Conservation (phyloP, 2,888 invertebrate species). For the Ischnura elegans region DNA sequence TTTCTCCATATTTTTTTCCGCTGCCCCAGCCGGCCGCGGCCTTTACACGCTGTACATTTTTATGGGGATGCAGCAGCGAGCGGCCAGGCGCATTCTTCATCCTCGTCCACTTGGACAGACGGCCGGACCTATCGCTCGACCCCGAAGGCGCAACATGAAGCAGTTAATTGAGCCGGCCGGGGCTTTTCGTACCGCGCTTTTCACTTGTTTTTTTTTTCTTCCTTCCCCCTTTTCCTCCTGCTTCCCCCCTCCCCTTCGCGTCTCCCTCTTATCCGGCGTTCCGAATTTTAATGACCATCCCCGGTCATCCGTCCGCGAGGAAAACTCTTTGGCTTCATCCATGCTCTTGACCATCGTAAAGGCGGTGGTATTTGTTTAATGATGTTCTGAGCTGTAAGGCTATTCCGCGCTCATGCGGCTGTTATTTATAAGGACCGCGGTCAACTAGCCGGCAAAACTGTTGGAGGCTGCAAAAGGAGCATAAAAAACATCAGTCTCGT, state of each 20-base stretch:
- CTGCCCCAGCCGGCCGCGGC: not conserved
- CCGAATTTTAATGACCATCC: conserved; percentile 2
- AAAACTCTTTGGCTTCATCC: not conserved
- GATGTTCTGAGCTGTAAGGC: not conserved
- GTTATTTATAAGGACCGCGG: not conserved
- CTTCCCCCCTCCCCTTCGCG: not conserved
- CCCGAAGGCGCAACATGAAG: not conserved
- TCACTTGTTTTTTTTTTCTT: no score
- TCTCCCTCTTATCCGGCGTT: not conserved
- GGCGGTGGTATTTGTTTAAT: conserved; percentile 1
- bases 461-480: not conserved
- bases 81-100: not conserved
- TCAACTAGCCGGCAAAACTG: not conserved
- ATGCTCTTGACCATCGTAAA: not conserved
- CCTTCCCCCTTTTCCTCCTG: not conserved
- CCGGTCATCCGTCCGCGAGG: not conserved
- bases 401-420: not conserved
- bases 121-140: not conserved
- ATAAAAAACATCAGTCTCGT: not conserved
- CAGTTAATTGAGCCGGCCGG: not conserved
- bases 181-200: not conserved
- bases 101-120: not conserved
- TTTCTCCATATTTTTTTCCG: not conserved
- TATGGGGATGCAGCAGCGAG: not conserved
- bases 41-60: not conserved